phyloP scores from a whole-genome alignment of 2,888 invertebrate species.

The Pollenia labialis region DNA sequence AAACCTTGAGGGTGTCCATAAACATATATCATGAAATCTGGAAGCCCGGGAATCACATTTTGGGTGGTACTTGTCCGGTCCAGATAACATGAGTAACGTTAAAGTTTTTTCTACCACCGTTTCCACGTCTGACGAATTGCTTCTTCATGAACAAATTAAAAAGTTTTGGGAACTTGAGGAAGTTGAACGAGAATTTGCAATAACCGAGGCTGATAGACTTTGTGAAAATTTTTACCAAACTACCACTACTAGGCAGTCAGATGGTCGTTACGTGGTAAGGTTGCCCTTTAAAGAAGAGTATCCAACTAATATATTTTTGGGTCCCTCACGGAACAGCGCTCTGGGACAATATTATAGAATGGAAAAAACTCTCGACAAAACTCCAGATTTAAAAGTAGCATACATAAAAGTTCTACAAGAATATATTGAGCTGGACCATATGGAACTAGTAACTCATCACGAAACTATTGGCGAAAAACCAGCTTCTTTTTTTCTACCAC shows the following conservation, averaged over 20 bases:
- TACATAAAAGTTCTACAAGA: not conserved
- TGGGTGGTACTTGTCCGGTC: conserved; percentile 19
- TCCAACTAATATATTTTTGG: not conserved
- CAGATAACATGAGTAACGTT: not conserved
- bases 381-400: not conserved
- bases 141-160: not conserved
- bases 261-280: not conserved
- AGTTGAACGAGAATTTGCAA: not conserved
- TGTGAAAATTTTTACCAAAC: conserved; percentile 11
- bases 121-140: not conserved
- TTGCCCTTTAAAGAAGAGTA: not conserved
- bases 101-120: not conserved
- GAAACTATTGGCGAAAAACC: not conserved
- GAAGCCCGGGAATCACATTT: conserved; percentile 1
- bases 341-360: conserved; percentile 9
- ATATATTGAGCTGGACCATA: not conserved
- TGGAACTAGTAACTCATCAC: not conserved
- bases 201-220: conserved; percentile 2
- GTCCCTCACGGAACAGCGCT: not conserved
- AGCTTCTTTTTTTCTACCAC: not conserved
- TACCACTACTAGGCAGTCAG: not conserved
- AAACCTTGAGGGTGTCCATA: not conserved
- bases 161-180: not conserved
- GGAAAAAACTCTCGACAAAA: too few relatives aligned
- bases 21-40: too few relatives aligned